Conservation (phyloP, 2,797 vertebrate genomes). For the Gallinago solitaria region DNA sequence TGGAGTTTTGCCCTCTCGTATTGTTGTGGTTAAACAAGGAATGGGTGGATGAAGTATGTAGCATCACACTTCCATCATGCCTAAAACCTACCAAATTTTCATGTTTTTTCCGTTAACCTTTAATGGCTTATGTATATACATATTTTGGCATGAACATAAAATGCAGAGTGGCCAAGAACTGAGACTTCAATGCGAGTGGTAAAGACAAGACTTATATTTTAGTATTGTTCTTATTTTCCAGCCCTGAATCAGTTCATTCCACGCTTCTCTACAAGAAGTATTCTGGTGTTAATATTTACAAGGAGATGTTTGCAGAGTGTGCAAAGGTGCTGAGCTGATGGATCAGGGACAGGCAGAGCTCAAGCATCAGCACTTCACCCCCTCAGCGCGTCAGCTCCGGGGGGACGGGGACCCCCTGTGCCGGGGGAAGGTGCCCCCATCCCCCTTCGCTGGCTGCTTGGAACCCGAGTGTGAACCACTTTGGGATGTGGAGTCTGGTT, state of each 20-base stretch:
- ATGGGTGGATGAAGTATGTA: background rate
- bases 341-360: background rate
- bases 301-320: background rate
- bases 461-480: background rate
- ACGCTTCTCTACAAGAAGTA: too few species aligned
- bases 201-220: background rate
- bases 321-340: background rate
- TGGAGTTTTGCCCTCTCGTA: background rate
- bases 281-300: background rate
- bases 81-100: background rate
- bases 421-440: background rate
- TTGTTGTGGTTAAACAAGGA: background rate
- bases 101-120: background rate
- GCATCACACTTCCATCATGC: background rate
- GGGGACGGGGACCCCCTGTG: background rate
- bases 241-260: background rate
- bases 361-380: background rate
- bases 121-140: background rate
- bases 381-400: accelerated
- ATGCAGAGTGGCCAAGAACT: background rate
- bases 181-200: background rate
- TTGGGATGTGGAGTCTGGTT: background rate
- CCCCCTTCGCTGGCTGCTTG: background rate
- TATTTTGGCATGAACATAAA: background rate
- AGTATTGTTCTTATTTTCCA: background rate